Evolutionary conservation across 2,797 vertebrate genomes (phyloP).

Genomic region (Gephyroberyx darwinii): DNA sequence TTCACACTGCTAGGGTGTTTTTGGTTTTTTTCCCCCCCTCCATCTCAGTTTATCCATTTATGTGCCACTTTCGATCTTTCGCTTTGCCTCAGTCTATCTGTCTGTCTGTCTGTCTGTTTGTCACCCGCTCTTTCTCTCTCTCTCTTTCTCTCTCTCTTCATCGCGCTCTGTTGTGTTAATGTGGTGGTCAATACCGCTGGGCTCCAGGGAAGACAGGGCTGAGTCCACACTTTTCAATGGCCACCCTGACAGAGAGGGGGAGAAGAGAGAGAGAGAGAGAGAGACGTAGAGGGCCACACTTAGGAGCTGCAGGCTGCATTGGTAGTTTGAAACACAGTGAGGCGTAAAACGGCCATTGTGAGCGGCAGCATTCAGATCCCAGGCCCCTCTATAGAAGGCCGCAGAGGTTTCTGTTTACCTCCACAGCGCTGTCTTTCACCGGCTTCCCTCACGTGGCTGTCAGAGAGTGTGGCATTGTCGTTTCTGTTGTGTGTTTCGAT

Average conservation of each 20-base stretch:
- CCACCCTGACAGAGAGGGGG: background rate
- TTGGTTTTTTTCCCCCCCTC: background rate
- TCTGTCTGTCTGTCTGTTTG: slow-evolving; percentile 29
- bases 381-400: slow-evolving; percentile 61
- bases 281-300: slow-evolving; percentile 63
- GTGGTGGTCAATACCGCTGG: slow-evolving; percentile 25
- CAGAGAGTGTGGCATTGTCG: slow-evolving; percentile 45
- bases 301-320: slow-evolving; percentile 63
- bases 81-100: slow-evolving; percentile 10
- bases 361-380: slow-evolving; percentile 62
- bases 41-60: slow-evolving; percentile 38
- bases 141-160: slow-evolving; percentile 26
- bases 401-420: slow-evolving; percentile 72
- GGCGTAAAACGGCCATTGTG: slow-evolving; percentile 76
- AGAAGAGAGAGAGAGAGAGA: slow-evolving; percentile 20
- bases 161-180: slow-evolving; percentile 47
- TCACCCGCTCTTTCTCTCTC: slow-evolving; percentile 30
- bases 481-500: slow-evolving; percentile 42
- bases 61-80: slow-evolving; percentile 26
- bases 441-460: slow-evolving; percentile 47
- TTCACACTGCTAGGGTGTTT: slow-evolving; percentile 38
- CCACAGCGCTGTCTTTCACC: slow-evolving; percentile 57
- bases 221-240: slow-evolving; percentile 73
- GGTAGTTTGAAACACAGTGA: slow-evolving; percentile 70
- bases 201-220: slow-evolving; percentile 67